A percentile compares a stretch with the other conserved stretches of the same genome.
These are phyloP conservation scores for Atherix ibis DNA, from an alignment of 2,888 invertebrate genomes.

Conservation along the genomic window DNA sequence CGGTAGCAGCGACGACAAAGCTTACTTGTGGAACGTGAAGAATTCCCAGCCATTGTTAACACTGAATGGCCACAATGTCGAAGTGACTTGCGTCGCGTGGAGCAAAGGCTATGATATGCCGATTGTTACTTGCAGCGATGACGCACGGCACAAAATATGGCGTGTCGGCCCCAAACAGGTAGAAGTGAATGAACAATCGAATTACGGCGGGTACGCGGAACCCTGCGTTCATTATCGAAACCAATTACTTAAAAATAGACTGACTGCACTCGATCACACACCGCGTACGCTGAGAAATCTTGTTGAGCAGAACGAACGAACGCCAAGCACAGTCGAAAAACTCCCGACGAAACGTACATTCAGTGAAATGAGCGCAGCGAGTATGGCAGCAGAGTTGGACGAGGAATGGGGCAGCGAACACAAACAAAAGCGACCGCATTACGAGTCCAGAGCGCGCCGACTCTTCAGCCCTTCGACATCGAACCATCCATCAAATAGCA, in stretches of 20 bases:
- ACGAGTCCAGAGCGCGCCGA: constrained; percentile 32
- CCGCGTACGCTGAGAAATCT: constrained; percentile 36
- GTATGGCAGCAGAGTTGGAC: too few species aligned
- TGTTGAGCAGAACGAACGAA: constrained; percentile 28
- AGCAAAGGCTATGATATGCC: constrained; percentile 37
- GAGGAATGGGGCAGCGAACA: constrained; percentile 15
- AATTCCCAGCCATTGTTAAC: constrained; percentile 48
- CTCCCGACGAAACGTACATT: constrained; percentile 19
- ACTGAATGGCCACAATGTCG: constrained; percentile 62
- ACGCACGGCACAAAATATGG: constrained; percentile 65
- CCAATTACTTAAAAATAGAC: constrained; percentile 6
- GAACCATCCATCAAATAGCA: not conserved
- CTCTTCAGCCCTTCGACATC: constrained; percentile 33
- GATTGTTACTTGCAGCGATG: constrained; percentile 71
- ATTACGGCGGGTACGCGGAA: constrained; percentile 36
- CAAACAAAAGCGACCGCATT: constrained; percentile 31
- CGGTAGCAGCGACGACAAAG: constrained; percentile 76
- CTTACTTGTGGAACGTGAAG: constrained; percentile 70
- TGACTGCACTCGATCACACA: constrained; percentile 30
- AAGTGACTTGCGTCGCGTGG: constrained; percentile 83
- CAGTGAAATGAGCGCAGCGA: constrained; percentile 24
- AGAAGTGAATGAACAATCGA: constrained; percentile 24
- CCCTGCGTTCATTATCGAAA: constrained; percentile 23
- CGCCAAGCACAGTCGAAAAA: constrained; percentile 24
- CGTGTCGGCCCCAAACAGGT: constrained; percentile 40